These are phyloP conservation scores for Mustelus asterias DNA, from an alignment of 2,113 vertebrate genomes.

Conservation along the genomic window DNA sequence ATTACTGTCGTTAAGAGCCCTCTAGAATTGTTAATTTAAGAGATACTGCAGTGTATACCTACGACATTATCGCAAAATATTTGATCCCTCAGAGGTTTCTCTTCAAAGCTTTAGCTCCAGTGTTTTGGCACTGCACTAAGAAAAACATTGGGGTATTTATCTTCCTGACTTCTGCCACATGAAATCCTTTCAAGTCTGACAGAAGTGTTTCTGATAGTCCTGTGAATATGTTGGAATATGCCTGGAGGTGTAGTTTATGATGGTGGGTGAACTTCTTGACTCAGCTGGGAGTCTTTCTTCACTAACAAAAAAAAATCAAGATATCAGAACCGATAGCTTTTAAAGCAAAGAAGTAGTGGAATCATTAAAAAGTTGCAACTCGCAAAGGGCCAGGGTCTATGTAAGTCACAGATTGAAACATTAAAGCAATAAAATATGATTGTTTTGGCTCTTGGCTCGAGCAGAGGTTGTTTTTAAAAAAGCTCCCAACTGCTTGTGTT, in stretches of 20 bases:
- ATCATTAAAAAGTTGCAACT: neutral
- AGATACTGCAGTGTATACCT: neutral
- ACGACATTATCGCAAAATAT: neutral
- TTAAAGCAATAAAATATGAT: neutral
- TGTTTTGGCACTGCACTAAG: neutral
- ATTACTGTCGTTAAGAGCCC: neutral
- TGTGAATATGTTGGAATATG: neutral
- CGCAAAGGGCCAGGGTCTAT: neutral
- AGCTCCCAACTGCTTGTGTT: neutral
- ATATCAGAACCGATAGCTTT: neutral
- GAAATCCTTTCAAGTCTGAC: neutral
- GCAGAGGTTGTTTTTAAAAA: neutral
- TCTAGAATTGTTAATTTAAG: slow-evolving; percentile 2
- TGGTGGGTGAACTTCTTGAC: neutral
- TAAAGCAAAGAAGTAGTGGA: neutral
- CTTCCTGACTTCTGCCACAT: neutral
- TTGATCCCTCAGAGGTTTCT: neutral
- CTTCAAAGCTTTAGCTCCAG: neutral
- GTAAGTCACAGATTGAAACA: neutral
- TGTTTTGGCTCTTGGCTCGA: neutral
- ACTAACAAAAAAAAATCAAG: neutral
- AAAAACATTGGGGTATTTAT: slow-evolving; percentile 24
- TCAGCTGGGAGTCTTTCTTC: neutral
- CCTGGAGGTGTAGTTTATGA: neutral
- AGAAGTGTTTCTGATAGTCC: slow-evolving; percentile 4